Conservation (phyloP, 2,888 invertebrate genomes). For the Brachyopa scutellaris region DNA sequence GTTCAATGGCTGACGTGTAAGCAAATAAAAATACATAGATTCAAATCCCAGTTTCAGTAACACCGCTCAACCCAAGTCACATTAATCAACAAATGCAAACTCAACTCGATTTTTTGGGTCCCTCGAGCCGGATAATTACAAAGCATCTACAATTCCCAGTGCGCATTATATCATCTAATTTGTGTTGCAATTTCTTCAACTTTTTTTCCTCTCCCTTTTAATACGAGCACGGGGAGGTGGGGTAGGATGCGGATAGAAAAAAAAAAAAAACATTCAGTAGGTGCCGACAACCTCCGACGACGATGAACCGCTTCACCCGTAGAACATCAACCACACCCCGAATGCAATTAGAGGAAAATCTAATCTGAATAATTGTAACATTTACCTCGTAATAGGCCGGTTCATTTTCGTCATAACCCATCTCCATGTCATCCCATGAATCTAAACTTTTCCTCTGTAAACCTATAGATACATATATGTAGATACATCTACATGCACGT, state of each 20-base stretch:
- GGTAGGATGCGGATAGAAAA: too few relatives aligned
- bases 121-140: slow-evolving; percentile 57
- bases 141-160: slow-evolving; percentile 13
- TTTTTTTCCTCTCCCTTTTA: background rate
- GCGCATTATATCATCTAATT: slow-evolving; percentile 25
- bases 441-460: slow-evolving; percentile 32
- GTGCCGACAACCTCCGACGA: slow-evolving; percentile 15
- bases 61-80: slow-evolving; percentile 13
- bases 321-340: slow-evolving; percentile 37
- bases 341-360: slow-evolving; percentile 63
- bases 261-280: background rate
- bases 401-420: slow-evolving; percentile 24
- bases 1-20: too few relatives aligned
- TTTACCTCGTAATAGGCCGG: slow-evolving; percentile 58
- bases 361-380: slow-evolving; percentile 68
- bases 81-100: slow-evolving; percentile 24
- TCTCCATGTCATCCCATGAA: slow-evolving; percentile 35
- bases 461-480: too few relatives aligned
- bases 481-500: background rate
- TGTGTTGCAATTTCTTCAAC: slow-evolving; percentile 5
- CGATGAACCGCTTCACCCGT: slow-evolving; percentile 6
- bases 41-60: too few relatives aligned
- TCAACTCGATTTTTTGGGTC: slow-evolving; percentile 41
- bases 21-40: too few relatives aligned
- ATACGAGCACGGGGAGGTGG: too few relatives aligned